phyloP scores from a whole-genome alignment of 2,888 invertebrate genomes.

The Leucozona laternaria region DNA sequence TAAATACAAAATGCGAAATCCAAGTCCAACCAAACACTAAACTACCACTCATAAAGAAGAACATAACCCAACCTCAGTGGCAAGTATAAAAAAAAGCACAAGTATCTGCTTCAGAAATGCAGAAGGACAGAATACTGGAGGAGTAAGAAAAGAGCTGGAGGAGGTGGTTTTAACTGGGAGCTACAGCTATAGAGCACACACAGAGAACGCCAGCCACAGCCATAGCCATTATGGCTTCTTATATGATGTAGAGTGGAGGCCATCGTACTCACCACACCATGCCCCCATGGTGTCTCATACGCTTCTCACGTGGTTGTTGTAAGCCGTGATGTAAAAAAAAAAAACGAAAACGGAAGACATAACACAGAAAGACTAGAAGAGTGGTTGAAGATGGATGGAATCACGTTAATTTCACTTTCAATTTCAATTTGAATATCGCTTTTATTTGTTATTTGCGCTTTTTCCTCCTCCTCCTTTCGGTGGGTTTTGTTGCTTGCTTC shows the following conservation, averaged over 20 bases:
- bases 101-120: constrained; percentile 24
- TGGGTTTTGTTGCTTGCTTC: constrained; percentile 2
- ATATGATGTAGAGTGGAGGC: constrained; percentile 46
- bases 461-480: constrained; percentile 13
- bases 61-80: constrained; percentile 18
- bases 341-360: neutral
- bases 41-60: constrained; percentile 1
- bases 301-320: constrained; percentile 40
- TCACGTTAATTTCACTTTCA: constrained; percentile 72
- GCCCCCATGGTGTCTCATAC: constrained; percentile 34
- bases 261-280: constrained; percentile 55
- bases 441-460: constrained; percentile 35
- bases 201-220: neutral
- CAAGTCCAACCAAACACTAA: constrained; percentile 40
- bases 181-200: neutral
- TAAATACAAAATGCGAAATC: constrained; percentile 64
- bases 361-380: constrained; percentile 43
- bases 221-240: constrained; percentile 58
- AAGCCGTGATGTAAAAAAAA: constrained; percentile 19
- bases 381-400: constrained; percentile 35
- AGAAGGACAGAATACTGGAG: constrained; percentile 13
- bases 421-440: constrained; percentile 61
- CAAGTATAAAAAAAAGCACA: constrained; percentile 1
- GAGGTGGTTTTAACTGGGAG: neutral
- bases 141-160: constrained; percentile 6